Evolutionary conservation across 1,140 invertebrate genomes (phyloP), one percentile per base, ranked within the genome.

Genomic region (Dendroctonus ponderosae): DNA sequence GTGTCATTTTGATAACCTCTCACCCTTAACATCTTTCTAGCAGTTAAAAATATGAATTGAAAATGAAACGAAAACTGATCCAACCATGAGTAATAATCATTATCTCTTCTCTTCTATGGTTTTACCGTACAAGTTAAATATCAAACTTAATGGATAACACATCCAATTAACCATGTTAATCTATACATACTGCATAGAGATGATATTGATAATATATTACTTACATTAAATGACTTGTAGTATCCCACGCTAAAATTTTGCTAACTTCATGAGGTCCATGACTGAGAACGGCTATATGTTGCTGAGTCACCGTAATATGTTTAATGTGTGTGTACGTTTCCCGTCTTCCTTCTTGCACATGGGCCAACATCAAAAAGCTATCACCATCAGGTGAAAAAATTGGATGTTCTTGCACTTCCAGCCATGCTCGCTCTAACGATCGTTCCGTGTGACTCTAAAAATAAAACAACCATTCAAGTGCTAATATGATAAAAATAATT

Each of bases 311-410:
- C 44, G 90, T 91, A 26, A 93, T 84, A 76, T 93, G 90, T 72
- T 93, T 94, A 74, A 96, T 92, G 80, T 96, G 93, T 39, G 91
- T 92, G 79, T 89, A 95, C 75, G 89, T 88, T 72, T 93, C 91
- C 48, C 85, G 84, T 6, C 85, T 87, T 7, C 88, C 91, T 75
- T 96, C 91, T 72, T 91, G 89, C 26, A 94, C 87, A 14, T 91
- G 86, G 0, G 92, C 87, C 48, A 94, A 84, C 56, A 94, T 80
- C 53, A 96, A 84, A 79, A 95, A 96, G 65, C 88, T 90, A 74
- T 90, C 87, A 2, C 91, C 91, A 74, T 92, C 89, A 15, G 87
- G 85, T 0, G 91, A 87, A 79, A 94, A 95, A 11, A 94, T 80
- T 9, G 93, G 91, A 76, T 91, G 86, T 42, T 89, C 89, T 76